Percentiles rank a stretch among this genome's conserved stretches.
phyloP scores from a whole-genome alignment of 2,888 invertebrate genomes.

The Coenonympha arcania region DNA sequence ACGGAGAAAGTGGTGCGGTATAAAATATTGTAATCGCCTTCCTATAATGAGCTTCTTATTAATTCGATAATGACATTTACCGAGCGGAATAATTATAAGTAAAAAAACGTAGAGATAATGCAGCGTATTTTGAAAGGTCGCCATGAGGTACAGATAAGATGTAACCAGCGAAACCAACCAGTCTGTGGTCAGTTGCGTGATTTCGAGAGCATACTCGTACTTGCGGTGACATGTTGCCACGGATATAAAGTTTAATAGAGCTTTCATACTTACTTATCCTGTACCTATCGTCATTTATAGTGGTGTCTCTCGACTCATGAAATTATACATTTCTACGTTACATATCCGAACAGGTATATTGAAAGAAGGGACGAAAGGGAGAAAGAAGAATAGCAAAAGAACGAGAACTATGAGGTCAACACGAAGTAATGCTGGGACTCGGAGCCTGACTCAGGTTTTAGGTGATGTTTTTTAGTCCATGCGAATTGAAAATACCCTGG shows the following conservation, averaged over 20 bases:
- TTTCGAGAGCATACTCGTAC: constrained; percentile 45
- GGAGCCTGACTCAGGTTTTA: too few species aligned
- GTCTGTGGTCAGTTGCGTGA: constrained; percentile 54
- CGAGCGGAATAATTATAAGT: constrained; percentile 21
- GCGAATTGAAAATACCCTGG: too few species aligned
- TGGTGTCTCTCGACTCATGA: too few species aligned
- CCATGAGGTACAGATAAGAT: constrained; percentile 35
- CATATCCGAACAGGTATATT: too few species aligned
- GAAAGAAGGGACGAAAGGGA: too few species aligned
- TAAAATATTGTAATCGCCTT: constrained; percentile 18
- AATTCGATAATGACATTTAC: constrained; percentile 29
- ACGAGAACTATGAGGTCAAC: too few species aligned
- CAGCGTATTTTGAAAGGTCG: constrained; percentile 33
- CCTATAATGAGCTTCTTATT: constrained; percentile 27
- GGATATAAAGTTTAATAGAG: constrained; percentile 32
- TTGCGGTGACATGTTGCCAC: constrained; percentile 41
- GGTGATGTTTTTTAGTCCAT: too few species aligned
- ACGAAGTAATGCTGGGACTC: too few species aligned
- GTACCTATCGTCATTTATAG: too few species aligned
- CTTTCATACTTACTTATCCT: too few species aligned
- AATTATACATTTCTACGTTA: too few species aligned
- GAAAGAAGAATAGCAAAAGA: too few species aligned
- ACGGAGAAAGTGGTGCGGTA: constrained; percentile 25
- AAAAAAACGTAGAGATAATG: constrained; percentile 22
- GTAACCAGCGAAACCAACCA: constrained; percentile 47